Conservation (phyloP, 2,797 vertebrate species). For the Rhinogobio ventralis region DNA sequence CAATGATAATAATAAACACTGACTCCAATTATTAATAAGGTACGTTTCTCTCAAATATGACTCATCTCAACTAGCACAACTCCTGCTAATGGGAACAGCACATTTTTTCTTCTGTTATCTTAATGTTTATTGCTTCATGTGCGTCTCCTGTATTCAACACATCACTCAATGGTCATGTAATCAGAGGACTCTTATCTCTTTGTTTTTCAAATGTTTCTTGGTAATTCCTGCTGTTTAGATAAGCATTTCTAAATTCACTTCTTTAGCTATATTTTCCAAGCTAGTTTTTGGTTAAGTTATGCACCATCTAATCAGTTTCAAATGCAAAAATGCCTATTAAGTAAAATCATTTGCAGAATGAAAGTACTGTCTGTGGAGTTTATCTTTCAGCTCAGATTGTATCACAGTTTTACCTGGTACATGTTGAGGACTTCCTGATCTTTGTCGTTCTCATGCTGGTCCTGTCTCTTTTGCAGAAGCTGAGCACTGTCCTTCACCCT, state of each 20-base stretch:
- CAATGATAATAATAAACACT: too few species aligned
- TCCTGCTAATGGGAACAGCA: background rate
- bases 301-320: background rate
- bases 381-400: background rate
- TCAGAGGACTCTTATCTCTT: background rate
- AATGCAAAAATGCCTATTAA: background rate
- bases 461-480: constrained; percentile 82
- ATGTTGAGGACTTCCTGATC: constrained; percentile 66
- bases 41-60: background rate
- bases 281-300: background rate
- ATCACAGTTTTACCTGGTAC: constrained; percentile 72
- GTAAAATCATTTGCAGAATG: background rate
- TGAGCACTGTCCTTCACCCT: constrained; percentile 90
- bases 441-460: constrained; percentile 62
- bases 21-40: background rate
- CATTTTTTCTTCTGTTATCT: background rate
- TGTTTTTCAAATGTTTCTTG: constrained; percentile 15
- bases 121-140: background rate
- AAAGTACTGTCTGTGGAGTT: background rate
- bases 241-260: constrained; percentile 1
- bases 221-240: constrained; percentile 16
- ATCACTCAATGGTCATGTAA: background rate
- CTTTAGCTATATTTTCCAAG: background rate
- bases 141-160: background rate
- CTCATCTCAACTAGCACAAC: background rate